These are phyloP conservation scores for Anarsia innoxiella DNA, from an alignment of 2,888 invertebrate species.

Conservation along the genomic window DNA sequence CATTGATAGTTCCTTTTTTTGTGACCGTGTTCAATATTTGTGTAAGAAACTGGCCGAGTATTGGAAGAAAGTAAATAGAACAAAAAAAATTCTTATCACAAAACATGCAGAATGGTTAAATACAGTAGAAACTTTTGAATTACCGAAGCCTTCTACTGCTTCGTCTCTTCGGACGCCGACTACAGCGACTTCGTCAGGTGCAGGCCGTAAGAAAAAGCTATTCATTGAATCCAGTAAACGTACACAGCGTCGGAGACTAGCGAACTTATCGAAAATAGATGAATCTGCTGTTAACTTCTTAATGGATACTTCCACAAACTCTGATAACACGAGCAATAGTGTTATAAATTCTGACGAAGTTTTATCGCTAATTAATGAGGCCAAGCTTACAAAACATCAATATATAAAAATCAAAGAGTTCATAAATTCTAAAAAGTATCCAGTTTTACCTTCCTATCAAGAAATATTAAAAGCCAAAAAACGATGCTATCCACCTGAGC, in stretches of 20 bases:
- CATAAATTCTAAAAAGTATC: background rate
- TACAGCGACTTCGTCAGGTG: background rate
- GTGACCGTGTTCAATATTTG: background rate
- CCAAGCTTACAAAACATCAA: background rate
- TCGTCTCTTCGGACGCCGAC: background rate
- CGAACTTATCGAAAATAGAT: background rate
- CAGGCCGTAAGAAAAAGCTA: background rate
- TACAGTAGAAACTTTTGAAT: background rate
- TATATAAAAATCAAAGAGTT: background rate
- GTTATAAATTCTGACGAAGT: background rate
- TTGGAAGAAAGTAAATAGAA: background rate
- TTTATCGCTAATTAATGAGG: background rate
- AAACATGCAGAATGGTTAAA: background rate
- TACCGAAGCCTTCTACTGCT: background rate
- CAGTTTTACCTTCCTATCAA: background rate
- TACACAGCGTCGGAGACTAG: conserved; percentile 2
- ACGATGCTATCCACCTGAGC: conserved; percentile 6
- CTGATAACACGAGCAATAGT: background rate
- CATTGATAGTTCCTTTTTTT: background rate
- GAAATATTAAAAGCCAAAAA: conserved; percentile 3
- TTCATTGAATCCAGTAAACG: background rate
- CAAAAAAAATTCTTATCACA: background rate
- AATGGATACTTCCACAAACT: background rate
- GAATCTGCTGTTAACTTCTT: background rate
- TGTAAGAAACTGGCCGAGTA: background rate